Conservation (phyloP, 2,888 invertebrate species). For the Hetaerina titia region DNA sequence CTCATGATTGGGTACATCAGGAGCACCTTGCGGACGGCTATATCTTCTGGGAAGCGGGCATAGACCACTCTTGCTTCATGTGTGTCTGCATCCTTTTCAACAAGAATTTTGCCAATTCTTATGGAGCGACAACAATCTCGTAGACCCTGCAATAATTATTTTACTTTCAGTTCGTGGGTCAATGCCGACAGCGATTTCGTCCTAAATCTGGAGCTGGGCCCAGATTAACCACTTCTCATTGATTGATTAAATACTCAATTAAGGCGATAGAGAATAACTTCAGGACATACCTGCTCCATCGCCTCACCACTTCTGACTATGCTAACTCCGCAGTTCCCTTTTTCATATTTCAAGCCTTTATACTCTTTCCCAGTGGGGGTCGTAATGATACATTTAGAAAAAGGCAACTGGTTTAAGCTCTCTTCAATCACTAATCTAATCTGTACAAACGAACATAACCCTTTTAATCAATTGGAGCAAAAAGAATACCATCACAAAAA, state of each 20-base stretch:
- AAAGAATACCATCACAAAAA: neutral
- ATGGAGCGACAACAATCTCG: slow-evolving; percentile 99
- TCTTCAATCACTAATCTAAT: slow-evolving; percentile 99
- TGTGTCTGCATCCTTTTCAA: slow-evolving; percentile 97
- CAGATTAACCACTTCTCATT: neutral
- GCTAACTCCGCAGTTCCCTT: slow-evolving; percentile 99
- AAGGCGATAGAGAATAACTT: neutral
- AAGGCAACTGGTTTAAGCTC: slow-evolving; percentile 97
- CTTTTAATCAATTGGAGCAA: neutral
- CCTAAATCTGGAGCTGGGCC: neutral
- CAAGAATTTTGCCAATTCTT: slow-evolving; percentile 98
- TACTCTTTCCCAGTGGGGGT: slow-evolving; percentile 96
- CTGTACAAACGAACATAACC: slow-evolving; percentile 74
- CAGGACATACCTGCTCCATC: slow-evolving; percentile 88
- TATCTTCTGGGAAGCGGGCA: slow-evolving; percentile 98
- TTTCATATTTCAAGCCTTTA: slow-evolving; percentile 95
- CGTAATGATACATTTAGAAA: slow-evolving; percentile 91
- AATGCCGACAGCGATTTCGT: neutral
- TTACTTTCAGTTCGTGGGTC: neutral
- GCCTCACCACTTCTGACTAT: slow-evolving; percentile 93
- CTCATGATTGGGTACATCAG: slow-evolving; percentile 99
- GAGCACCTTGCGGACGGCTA: slow-evolving; percentile 90
- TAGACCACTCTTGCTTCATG: slow-evolving; percentile 98
- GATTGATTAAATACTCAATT: neutral
- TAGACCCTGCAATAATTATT: slow-evolving; percentile 81